Evolutionary conservation across 2,113 vertebrate species (phyloP).

Genomic region (Aythya baeri): DNA sequence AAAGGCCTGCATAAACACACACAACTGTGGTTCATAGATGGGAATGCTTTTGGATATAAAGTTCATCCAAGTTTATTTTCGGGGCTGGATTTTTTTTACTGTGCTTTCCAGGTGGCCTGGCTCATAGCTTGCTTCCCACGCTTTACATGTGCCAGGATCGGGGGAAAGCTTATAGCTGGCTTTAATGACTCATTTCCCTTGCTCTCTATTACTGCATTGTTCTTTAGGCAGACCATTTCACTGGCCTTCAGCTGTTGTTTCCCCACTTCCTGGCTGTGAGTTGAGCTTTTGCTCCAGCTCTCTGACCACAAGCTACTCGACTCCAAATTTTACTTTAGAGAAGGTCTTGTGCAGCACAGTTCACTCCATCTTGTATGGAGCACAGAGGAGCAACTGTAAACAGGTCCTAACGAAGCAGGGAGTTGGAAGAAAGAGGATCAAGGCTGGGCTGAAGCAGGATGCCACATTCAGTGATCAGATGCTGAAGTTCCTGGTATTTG

Average conservation of each 20-base stretch:
- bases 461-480: background rate
- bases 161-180: background rate
- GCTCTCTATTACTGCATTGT: background rate
- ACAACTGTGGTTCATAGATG: background rate
- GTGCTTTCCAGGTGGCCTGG: conserved; percentile 1
- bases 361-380: background rate
- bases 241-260: background rate
- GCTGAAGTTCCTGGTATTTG: background rate
- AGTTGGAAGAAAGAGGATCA: background rate
- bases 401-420: background rate
- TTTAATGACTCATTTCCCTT: conserved; percentile 3
- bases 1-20: conserved; percentile 10
- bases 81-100: background rate
- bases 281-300: background rate
- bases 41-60: background rate
- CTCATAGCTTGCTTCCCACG: conserved; percentile 29
- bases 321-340: background rate
- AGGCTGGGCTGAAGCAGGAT: background rate
- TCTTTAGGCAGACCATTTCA: background rate
- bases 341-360: background rate
- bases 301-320: background rate
- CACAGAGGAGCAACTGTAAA: background rate
- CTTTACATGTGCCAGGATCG: background rate
- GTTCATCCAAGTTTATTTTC: conserved; percentile 49
- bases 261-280: background rate